Evolutionary conservation across 37 sponge, comb jelly and placozoan species (phyloP), one percentile per base, ranked within the genome.

Genomic region (Tethya wilhelma): DNA sequence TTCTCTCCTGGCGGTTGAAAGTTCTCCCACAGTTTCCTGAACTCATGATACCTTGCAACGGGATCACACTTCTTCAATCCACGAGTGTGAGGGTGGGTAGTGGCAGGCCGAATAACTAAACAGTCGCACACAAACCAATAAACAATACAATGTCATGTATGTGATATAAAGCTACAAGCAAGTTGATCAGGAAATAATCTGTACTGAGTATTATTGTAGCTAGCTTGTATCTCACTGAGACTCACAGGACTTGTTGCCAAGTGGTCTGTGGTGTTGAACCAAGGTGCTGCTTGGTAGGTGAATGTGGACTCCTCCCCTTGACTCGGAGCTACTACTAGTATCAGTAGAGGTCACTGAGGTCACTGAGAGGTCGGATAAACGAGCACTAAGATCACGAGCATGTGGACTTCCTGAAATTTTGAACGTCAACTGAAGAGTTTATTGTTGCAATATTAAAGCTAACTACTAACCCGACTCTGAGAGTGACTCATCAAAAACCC

Each of bases 21-120:
- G 22, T 23, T 39, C 26, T 89, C 79, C 94, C 94, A 93, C 36
- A 82, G n/a, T 38, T 85, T 56, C 59, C 74, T 49, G 69, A 82
- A 93, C 37, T 89, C 83, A 71, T 93, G 94, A 46, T 93, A 93
- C 67, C 87, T 73, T 46, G 68, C 38, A 8, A 91, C 91, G 56
- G 91, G 91, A 53, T 91, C 91, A 77, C 60, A 43, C 45, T 91
- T 91, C 60, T 69, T 80, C 19, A 86, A 25, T 38, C 83, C 66
- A 71, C 78, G 64, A n/a, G 36, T 71, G 75, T 91, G 87, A 41
- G 87, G 91, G 19, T 82, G 87, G 8, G 83, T n/a, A 23, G 53
- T 38, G 38, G 77, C 38, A 28, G 91, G 91, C 39, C 88, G 77
- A 66, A 91, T 91, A 69, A 91, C 91, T 91, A 59, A 26, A 68